phyloP scores from a whole-genome alignment of 2,888 invertebrate genomes.

The Anodontia alba region DNA sequence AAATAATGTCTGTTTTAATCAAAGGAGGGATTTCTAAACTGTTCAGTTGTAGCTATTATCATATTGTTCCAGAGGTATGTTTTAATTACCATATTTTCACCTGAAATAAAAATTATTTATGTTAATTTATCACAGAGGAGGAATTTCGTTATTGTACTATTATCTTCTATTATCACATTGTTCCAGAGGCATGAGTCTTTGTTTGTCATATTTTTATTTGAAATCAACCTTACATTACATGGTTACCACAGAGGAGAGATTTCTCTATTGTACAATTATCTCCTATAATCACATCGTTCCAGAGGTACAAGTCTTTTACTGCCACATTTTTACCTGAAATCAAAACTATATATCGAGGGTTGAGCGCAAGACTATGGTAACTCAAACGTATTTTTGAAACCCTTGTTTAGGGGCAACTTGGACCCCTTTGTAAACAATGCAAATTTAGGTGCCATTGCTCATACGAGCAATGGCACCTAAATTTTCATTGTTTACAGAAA shows the following conservation, averaged over 20 bases:
- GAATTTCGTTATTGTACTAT: conserved; percentile 85
- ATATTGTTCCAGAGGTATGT: conserved; percentile 92
- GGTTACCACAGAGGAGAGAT: conserved; percentile 82
- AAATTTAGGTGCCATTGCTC: too few species aligned
- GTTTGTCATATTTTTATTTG: conserved; percentile 89
- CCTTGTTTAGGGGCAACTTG: too few species aligned
- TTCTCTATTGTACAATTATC: conserved; percentile 86
- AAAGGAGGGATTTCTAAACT: not conserved
- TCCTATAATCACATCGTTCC: conserved; percentile 90
- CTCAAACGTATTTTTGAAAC: too few species aligned
- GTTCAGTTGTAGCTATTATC: conserved; percentile 88
- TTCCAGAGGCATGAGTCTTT: conserved; percentile 91
- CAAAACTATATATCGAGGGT: conserved; percentile 88
- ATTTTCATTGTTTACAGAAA: too few species aligned
- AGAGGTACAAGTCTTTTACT: conserved; percentile 91
- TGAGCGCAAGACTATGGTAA: conserved; percentile 87
- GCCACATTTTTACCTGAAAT: conserved; percentile 88
- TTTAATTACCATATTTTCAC: conserved; percentile 89
- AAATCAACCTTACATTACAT: too few species aligned
- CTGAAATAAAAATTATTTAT: too few species aligned
- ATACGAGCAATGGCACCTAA: too few species aligned
- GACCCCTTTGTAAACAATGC: too few species aligned
- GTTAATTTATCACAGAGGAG: too few species aligned
- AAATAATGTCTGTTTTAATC: too few species aligned
- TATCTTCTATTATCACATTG: conserved; percentile 89